Conservation (phyloP, 2,888 invertebrate species). For the Piscicola geometra region DNA sequence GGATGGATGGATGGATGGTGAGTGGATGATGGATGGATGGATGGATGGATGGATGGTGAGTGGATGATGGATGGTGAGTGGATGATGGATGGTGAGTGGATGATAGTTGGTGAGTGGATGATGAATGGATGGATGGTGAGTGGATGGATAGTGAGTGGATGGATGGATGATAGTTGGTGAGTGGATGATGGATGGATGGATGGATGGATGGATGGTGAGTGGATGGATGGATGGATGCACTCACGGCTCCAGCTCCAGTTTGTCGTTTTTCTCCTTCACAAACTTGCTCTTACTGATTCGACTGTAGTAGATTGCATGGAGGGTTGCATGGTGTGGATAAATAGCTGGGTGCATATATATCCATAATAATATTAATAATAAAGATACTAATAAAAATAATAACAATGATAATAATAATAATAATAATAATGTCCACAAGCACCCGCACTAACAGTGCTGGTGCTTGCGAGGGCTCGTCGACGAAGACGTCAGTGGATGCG, state of each 20-base stretch:
- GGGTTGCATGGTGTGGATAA: too few relatives aligned
- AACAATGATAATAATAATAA: not conserved
- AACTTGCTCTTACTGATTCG: conserved; percentile 94
- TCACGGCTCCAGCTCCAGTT: conserved; percentile 86
- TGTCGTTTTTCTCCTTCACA: conserved; percentile 95
- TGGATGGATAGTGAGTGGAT: too few relatives aligned
- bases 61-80: too few relatives aligned
- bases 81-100: not conserved
- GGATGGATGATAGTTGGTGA: too few relatives aligned
- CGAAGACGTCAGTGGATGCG: conserved; percentile 91
- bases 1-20: too few relatives aligned
- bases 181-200: not conserved
- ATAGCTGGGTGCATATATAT: too few relatives aligned
- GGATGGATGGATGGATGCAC: conserved; percentile 46
- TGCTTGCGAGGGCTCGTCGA: conserved; percentile 85
- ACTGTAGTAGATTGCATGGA: conserved; percentile 62
- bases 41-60: not conserved
- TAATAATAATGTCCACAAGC: not conserved
- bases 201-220: too few relatives aligned
- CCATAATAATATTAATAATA: not conserved
- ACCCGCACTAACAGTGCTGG: conserved; percentile 44
- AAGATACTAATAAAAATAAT: conserved; percentile 38
- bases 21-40: not conserved
- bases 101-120: not conserved
- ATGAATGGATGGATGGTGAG: not conserved